phyloP scores from a whole-genome alignment of 2,888 invertebrate genomes.

The Xylota sylvarum region DNA sequence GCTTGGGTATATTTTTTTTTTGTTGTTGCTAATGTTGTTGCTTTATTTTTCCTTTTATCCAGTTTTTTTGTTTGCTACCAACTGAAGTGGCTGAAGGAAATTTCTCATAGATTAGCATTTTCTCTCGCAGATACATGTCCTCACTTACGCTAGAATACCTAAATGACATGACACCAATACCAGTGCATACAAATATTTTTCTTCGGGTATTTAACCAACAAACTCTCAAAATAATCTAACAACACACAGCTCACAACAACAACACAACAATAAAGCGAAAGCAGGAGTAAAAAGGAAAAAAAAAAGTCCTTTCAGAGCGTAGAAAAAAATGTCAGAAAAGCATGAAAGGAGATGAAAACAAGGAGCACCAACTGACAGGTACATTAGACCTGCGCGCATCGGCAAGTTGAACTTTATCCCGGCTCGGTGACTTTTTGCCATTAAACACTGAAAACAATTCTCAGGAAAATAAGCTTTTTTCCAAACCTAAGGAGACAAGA shows the following conservation, averaged over 20 bases:
- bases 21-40: conserved; percentile 30
- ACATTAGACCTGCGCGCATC: conserved; percentile 70
- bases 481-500: conserved; percentile 34
- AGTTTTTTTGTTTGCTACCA: conserved; percentile 27
- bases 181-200: conserved; percentile 61
- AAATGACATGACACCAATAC: conserved; percentile 75
- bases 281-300: conserved; percentile 30
- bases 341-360: conserved; percentile 56
- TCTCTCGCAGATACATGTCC: conserved; percentile 64
- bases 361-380: conserved; percentile 72
- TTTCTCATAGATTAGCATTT: conserved; percentile 64
- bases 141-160: conserved; percentile 66
- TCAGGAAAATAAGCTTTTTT: conserved; percentile 63
- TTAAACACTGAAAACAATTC: conserved; percentile 59
- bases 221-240: conserved; percentile 63
- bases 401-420: conserved; percentile 74
- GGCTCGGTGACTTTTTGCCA: conserved; percentile 70
- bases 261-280: conserved; percentile 54
- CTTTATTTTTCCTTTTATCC: conserved; percentile 31
- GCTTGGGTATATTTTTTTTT: conserved; percentile 27
- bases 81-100: conserved; percentile 68
- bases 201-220: conserved; percentile 68
- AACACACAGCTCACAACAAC: conserved; percentile 48
- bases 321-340: conserved; percentile 36
- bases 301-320: conserved; percentile 23